A percentile compares a stretch with the other conserved stretches of the same genome.
Evolutionary conservation across 2,797 vertebrate species (phyloP).

Genomic region (Picus viridis): DNA sequence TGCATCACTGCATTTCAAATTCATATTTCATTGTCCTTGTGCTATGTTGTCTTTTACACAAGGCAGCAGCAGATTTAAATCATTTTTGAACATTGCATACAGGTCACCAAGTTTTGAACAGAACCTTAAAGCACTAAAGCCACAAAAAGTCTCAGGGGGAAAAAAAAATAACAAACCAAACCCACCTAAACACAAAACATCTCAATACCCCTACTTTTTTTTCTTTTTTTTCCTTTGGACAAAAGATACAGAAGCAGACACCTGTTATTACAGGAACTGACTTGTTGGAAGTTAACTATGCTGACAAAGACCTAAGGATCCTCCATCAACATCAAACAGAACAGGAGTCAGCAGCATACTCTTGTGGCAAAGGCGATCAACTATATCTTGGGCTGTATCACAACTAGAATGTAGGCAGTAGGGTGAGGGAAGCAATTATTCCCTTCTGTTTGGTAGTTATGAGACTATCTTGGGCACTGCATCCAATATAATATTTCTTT

Average conservation of each 20-base stretch:
- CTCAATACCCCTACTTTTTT: neutral
- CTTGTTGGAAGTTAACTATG: neutral
- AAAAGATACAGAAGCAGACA: neutral
- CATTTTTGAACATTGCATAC: neutral
- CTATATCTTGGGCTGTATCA: neutral
- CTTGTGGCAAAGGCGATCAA: neutral
- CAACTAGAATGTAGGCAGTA: neutral
- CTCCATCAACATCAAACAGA: neutral
- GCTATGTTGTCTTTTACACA: neutral
- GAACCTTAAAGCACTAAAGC: neutral
- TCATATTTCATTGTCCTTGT: neutral
- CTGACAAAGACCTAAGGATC: neutral
- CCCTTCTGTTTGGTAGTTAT: neutral
- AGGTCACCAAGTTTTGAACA: neutral
- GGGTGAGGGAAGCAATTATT: neutral
- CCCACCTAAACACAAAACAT: neutral
- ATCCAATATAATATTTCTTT: neutral
- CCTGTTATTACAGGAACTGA: neutral
- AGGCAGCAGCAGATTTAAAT: neutral
- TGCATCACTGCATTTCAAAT: neutral
- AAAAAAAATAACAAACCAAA: neutral
- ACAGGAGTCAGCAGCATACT: neutral
- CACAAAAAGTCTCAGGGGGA: neutral
- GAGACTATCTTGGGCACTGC: neutral
- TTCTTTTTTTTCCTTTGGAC: neutral